Percentiles rank a stretch among this genome's conserved stretches.
These are phyloP conservation scores for Luscinia megarhynchos DNA, from an alignment of 2,797 vertebrate species.

Conservation along the genomic window DNA sequence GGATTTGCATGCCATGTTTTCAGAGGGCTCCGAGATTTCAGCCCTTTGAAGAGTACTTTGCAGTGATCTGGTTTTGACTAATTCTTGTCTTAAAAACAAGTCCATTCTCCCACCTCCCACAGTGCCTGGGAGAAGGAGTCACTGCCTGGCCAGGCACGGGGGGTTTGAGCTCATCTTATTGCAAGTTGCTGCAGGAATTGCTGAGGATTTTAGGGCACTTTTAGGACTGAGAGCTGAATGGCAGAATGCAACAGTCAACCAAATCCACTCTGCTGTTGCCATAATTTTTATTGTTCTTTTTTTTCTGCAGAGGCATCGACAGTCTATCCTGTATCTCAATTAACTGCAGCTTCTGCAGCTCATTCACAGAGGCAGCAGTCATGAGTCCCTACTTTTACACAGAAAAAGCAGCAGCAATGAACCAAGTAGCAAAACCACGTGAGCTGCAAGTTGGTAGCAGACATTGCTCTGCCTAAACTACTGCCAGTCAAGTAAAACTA, in stretches of 20 bases:
- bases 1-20: fast-evolving
- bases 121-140: not conserved
- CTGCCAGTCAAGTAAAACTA: not conserved
- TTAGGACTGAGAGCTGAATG: not conserved
- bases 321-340: not conserved
- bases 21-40: not conserved
- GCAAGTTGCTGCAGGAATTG: not conserved
- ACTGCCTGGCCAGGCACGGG: fast-evolving
- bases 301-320: not conserved
- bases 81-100: not conserved
- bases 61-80: not conserved
- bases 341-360: not conserved
- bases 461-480: not conserved
- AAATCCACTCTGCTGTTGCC: not conserved
- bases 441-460: not conserved
- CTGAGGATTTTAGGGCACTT: not conserved
- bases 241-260: not conserved
- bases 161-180: not conserved
- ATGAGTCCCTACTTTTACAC: fast-evolving
- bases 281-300: not conserved
- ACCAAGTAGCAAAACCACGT: not conserved
- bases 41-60: not conserved
- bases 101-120: not conserved
- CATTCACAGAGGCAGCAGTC: not conserved
- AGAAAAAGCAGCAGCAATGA: not conserved